Base-by-base conservation (phyloP, 2,888 invertebrate genomes). In the Gerris lacustris region DNA sequence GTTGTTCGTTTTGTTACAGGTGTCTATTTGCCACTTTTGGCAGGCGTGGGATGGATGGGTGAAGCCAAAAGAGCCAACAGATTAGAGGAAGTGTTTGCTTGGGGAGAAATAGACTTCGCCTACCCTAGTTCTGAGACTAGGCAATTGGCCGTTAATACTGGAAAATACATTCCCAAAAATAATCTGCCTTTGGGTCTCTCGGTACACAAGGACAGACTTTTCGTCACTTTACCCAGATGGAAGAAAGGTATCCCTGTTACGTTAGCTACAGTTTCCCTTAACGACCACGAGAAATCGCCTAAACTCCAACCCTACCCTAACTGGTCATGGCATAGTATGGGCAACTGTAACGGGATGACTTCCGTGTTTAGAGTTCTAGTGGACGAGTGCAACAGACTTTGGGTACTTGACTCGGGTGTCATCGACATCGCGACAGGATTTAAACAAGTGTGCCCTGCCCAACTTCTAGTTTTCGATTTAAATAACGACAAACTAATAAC, bases 171-270 rank as follows among this genome's bases (percentile, higher is more conserved):
- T 44, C 87, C 88, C 0, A 85, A 86, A 73, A 91, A 91, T 77
- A 90, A 88, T 77, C 80, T 91, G 18, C 91, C 92, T 0, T 79
- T 89, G 68, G 92, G 92, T 0, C 78, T 92, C 31, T 91, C 91
- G 77, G 82, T 88, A 5, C 86, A 86, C 82, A 83, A 83, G 6
- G 82, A 87, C 72, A 84, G 88, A 9, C 81, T 92, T 7, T 93
- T 89, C 80, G 81, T 93, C 4, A 88, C 90, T 2, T 81, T 91
- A 69, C 92, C 92, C 0, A 84, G 90, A 75, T 91, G 91, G 91
- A 86, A 84, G 76, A 78, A 81, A 31, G 92, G 92, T 9, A 88
- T 91, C 43, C 88, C 90, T 0, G 86, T 90, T 44, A 88, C 88
- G 73, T 83, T 92, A 78, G 87, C 86, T 77, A 90, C 88, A 80